Percentiles rank a stretch among this genome's conserved stretches.
Evolutionary conservation across 2,797 vertebrate genomes (phyloP).

Genomic region (Enteromius radiatus): DNA sequence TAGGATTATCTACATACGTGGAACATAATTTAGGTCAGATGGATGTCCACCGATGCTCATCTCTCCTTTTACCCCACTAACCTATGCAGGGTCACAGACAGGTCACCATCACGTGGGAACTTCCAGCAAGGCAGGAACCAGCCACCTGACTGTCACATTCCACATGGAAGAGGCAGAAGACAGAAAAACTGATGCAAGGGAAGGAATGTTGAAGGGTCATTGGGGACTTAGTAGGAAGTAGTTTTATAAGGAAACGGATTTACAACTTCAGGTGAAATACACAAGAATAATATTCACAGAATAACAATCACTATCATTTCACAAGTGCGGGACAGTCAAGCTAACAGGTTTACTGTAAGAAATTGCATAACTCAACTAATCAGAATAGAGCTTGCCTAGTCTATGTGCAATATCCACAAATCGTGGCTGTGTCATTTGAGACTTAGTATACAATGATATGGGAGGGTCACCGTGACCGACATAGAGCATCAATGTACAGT

Average conservation of each 20-base stretch:
- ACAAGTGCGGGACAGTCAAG: neutral
- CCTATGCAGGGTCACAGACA: constrained; percentile 23
- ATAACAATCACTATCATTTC: neutral
- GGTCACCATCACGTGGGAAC: constrained; percentile 25
- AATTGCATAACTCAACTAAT: neutral
- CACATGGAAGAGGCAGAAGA: constrained; percentile 24
- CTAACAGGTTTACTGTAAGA: neutral
- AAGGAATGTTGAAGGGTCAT: neutral
- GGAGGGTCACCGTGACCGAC: constrained; percentile 24
- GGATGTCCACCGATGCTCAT: neutral
- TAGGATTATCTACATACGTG: neutral
- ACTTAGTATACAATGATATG: neutral
- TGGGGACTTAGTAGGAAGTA: neutral
- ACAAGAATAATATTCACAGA: neutral
- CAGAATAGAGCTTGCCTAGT: neutral
- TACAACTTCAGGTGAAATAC: neutral
- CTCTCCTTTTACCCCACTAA: neutral
- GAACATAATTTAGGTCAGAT: constrained; percentile 1
- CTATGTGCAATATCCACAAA: neutral
- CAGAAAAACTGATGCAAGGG: neutral
- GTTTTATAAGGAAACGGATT: neutral
- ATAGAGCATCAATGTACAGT: constrained; percentile 11
- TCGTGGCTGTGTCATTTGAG: neutral
- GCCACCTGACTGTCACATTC: constrained; percentile 48
- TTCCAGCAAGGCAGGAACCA: constrained; percentile 13